Evolutionary conservation across 2,113 vertebrate species (phyloP).

Genomic region (Canis aureus): DNA sequence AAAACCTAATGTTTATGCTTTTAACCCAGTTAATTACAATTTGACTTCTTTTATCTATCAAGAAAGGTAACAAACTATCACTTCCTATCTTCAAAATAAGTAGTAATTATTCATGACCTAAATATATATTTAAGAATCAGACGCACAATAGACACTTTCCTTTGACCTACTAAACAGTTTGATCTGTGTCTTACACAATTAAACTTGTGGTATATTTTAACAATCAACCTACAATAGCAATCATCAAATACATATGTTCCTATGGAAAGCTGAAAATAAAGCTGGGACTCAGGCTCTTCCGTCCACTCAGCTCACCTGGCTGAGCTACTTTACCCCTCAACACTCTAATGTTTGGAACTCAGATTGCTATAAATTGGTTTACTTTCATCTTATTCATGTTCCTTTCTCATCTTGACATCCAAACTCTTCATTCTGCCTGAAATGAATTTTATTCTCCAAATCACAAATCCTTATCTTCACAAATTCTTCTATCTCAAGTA

Average conservation of each 20-base stretch:
- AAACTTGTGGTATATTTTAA: neutral
- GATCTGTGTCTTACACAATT: neutral
- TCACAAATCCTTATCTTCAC: neutral
- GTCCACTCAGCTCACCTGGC: accelerated
- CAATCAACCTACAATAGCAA: neutral
- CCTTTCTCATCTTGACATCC: neutral
- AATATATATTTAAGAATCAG: neutral
- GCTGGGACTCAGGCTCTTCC: neutral
- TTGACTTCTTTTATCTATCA: neutral
- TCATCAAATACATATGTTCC: neutral
- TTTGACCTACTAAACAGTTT: neutral
- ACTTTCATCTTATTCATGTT: neutral
- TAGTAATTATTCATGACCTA: neutral
- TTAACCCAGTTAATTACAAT: neutral
- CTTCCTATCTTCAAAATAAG: neutral
- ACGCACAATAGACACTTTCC: neutral
- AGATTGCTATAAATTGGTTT: neutral
- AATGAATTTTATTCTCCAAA: neutral
- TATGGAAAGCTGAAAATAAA: neutral
- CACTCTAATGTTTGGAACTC: neutral
- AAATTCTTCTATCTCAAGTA: neutral
- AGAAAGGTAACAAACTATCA: neutral
- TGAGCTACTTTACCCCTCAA: neutral
- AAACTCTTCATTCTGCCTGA: neutral
- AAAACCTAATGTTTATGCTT: constrained; percentile 9